Percentiles rank a stretch among this genome's conserved stretches.
Conservation (phyloP, 1,140 invertebrate genomes). For the Apis cerana region DNA sequence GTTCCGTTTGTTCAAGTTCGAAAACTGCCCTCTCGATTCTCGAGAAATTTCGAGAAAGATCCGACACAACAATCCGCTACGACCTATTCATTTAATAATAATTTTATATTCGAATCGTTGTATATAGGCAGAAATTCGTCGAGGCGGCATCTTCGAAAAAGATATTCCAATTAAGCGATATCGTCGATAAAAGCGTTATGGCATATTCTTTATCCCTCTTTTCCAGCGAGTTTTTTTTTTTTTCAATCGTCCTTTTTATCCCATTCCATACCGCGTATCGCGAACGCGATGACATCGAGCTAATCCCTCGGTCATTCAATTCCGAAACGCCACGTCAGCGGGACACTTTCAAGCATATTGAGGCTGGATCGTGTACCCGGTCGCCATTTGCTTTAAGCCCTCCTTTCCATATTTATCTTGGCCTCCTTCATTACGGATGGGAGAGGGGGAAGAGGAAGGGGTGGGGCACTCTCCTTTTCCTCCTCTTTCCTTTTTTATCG, state of each 20-base stretch:
- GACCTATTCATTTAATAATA: no score
- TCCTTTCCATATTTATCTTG: constrained; percentile 76
- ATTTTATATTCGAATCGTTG: neutral
- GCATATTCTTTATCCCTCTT: neutral
- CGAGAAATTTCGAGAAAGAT: no score
- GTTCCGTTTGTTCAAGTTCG: constrained; percentile 49
- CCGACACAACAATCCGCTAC: no score
- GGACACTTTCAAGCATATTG: constrained; percentile 78
- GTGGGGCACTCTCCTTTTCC: constrained; percentile 54
- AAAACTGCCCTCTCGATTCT: no score
- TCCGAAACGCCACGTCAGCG: constrained; percentile 74
- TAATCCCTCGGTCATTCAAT: constrained; percentile 70
- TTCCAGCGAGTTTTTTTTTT: neutral
- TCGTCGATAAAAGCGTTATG: neutral
- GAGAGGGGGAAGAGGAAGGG: neutral
- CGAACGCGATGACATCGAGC: constrained; percentile 49
- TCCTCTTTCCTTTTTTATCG: constrained; percentile 32
- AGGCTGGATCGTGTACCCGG: constrained; percentile 59
- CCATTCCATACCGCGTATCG: neutral
- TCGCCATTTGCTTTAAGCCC: constrained; percentile 73
- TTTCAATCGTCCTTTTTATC: constrained; percentile 3
- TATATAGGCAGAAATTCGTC: neutral
- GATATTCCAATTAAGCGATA: neutral
- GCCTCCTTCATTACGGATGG: constrained; percentile 62
- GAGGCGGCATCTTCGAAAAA: neutral